Conservation (phyloP, 2,113 vertebrate species). For the Etia nguti region DNA sequence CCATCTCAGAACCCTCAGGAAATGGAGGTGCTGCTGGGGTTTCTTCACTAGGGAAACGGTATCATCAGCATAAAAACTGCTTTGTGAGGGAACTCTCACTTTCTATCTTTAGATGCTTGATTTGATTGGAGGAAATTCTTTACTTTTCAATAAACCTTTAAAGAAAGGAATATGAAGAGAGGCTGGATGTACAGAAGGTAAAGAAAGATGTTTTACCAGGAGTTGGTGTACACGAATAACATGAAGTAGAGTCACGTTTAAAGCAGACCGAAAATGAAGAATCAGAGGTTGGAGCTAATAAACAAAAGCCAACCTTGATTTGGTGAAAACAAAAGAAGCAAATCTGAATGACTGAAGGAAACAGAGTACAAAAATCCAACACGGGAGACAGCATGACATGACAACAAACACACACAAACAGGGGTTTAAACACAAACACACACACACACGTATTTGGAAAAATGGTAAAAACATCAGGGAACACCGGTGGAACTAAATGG, state of each 20-base stretch:
- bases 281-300: background rate
- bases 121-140: background rate
- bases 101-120: background rate
- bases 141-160: background rate
- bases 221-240: background rate
- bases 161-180: fast-evolving
- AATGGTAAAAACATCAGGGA: background rate
- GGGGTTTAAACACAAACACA: too few species aligned
- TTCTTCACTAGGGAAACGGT: too few species aligned
- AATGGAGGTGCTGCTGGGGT: too few species aligned
- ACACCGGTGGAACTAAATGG: background rate
- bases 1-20: too few species aligned
- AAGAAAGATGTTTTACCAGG: background rate
- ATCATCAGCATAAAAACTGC: background rate
- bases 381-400: too few species aligned
- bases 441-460: background rate
- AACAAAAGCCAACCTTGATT: background rate
- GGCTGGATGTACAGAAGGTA: background rate
- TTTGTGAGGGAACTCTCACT: background rate
- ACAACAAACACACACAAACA: too few species aligned
- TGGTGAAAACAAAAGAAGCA: too few species aligned
- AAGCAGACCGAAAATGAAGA: background rate
- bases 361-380: too few species aligned
- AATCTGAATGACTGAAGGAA: too few species aligned
- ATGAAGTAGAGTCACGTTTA: background rate